Conservation (phyloP, 2,888 invertebrate species). For the Athripsodes cinereus region DNA sequence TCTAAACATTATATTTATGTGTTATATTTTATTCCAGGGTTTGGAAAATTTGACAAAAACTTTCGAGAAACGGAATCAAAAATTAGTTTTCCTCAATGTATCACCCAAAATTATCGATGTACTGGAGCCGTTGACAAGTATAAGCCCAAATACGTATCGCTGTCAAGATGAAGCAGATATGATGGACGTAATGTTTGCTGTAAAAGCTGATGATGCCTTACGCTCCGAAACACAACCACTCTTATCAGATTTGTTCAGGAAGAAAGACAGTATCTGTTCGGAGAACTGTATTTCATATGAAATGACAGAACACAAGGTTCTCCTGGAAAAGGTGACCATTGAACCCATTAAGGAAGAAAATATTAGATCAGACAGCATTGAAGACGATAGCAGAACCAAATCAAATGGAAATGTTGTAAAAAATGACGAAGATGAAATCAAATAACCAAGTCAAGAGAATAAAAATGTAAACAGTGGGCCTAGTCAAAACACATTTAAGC, state of each 20-base stretch:
- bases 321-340: slow-evolving; percentile 13
- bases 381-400: not conserved
- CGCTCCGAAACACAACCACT: slow-evolving; percentile 24
- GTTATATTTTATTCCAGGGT: too few relatives aligned
- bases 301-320: slow-evolving; percentile 10
- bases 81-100: slow-evolving; percentile 47
- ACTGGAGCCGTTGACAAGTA: slow-evolving; percentile 21
- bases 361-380: too few relatives aligned
- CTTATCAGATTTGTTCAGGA: slow-evolving; percentile 25
- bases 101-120: slow-evolving; percentile 30
- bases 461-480: too few relatives aligned
- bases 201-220: slow-evolving; percentile 21
- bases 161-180: slow-evolving; percentile 25
- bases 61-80: slow-evolving; percentile 45
- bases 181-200: slow-evolving; percentile 24
- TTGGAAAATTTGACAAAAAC: slow-evolving; percentile 52
- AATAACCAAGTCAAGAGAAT: too few relatives aligned
- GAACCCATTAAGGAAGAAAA: slow-evolving; percentile 17
- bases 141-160: slow-evolving; percentile 23
- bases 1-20: too few relatives aligned
- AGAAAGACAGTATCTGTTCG: slow-evolving; percentile 25
- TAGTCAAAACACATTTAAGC: too few relatives aligned
- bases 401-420: not conserved
- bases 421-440: not conserved
- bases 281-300: slow-evolving; percentile 16